A percentile compares a stretch with the other conserved stretches of the same genome.
phyloP scores from a whole-genome alignment of 2,113 vertebrate species.

The Xerus inauris region DNA sequence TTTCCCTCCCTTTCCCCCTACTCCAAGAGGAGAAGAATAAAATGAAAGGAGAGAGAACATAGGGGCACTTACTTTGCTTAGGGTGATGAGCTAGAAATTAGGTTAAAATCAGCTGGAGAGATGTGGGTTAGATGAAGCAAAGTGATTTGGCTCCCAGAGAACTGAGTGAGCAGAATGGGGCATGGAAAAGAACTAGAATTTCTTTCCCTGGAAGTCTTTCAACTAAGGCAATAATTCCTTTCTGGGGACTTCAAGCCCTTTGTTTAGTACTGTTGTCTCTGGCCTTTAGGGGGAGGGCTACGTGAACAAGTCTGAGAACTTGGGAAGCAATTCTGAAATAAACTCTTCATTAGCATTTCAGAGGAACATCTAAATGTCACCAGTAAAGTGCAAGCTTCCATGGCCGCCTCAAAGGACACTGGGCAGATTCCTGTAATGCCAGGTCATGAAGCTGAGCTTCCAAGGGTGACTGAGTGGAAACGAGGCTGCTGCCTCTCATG shows the following conservation, averaged over 20 bases:
- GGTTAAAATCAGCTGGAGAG: neutral
- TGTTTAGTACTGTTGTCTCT: conserved; percentile 22
- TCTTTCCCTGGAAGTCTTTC: conserved; percentile 27
- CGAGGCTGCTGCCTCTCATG: neutral
- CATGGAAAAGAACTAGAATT: neutral
- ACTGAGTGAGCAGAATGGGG: neutral
- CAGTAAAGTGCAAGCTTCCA: conserved; percentile 38
- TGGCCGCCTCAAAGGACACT: neutral
- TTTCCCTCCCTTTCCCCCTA: neutral
- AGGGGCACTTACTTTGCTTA: neutral
- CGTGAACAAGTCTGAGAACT: conserved; percentile 55
- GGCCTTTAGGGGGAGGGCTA: conserved; percentile 44
- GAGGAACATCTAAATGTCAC: conserved; percentile 47
- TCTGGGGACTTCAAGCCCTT: conserved; percentile 14
- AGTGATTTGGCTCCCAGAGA: neutral
- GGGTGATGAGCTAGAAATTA: neutral
- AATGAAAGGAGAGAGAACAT: neutral
- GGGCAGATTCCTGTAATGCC: conserved; percentile 46
- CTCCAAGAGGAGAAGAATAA: neutral
- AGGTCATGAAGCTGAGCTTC: conserved; percentile 48
- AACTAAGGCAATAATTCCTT: neutral
- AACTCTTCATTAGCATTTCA: conserved; percentile 67
- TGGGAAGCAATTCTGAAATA: conserved; percentile 54
- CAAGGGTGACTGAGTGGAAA: conserved; percentile 46
- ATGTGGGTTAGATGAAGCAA: neutral